Conservation (phyloP, 1,140 invertebrate genomes). For the Eciton burchellii region DNA sequence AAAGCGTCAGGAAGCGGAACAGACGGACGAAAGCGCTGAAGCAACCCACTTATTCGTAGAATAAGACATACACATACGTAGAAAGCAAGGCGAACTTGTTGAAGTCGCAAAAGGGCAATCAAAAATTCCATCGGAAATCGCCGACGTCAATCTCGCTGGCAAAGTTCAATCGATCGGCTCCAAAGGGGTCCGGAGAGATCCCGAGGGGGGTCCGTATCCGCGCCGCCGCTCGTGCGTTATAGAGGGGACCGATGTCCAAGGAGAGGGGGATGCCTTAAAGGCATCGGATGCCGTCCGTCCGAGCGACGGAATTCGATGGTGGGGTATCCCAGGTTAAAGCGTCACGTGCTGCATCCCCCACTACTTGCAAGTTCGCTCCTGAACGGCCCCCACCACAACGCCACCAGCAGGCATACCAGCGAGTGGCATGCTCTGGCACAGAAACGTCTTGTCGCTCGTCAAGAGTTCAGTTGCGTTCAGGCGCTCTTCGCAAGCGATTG, state of each 20-base stretch:
- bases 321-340: slow-evolving; percentile 81
- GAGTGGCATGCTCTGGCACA: slow-evolving; percentile 77
- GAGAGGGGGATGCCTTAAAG: slow-evolving; percentile 72
- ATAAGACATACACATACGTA: too few relatives aligned
- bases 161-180: slow-evolving; percentile 63
- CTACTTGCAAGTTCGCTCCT: slow-evolving; percentile 39
- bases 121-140: slow-evolving; percentile 39
- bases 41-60: too few relatives aligned
- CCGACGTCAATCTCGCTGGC: slow-evolving; percentile 24
- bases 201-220: slow-evolving; percentile 61
- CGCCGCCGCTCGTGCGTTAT: slow-evolving; percentile 7
- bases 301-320: slow-evolving; percentile 81
- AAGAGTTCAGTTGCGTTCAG: slow-evolving; percentile 81
- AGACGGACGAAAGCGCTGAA: too few relatives aligned
- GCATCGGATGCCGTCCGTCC: slow-evolving; percentile 78
- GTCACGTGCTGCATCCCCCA: slow-evolving; percentile 83
- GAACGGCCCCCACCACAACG: slow-evolving; percentile 65
- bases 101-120: slow-evolving; percentile 14
- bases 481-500: slow-evolving; percentile 79
- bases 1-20: too few relatives aligned
- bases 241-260: slow-evolving; percentile 30
- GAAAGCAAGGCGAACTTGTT: neutral
- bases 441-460: slow-evolving; percentile 77
- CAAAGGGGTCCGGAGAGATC: neutral
- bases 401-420: slow-evolving; percentile 78